These are phyloP conservation scores for Drosophila nigritarsus DNA, from an alignment of 2,888 invertebrate genomes.

Conservation along the genomic window DNA sequence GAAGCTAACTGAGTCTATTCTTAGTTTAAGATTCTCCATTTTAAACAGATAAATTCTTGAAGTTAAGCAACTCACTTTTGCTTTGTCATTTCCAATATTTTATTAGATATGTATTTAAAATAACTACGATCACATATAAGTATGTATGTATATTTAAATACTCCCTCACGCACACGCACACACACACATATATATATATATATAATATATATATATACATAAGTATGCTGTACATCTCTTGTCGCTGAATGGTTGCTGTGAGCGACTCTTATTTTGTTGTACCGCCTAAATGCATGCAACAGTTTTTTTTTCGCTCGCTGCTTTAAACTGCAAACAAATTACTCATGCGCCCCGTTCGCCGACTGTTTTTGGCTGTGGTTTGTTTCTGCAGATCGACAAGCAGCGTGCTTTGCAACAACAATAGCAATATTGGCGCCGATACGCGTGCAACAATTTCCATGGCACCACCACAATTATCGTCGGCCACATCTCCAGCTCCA, in stretches of 20 bases:
- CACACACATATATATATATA: too few relatives aligned
- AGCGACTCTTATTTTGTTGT: background rate
- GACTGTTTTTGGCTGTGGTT: constrained; percentile 15
- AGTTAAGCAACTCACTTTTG: background rate
- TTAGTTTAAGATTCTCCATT: background rate
- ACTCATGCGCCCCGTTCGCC: constrained; percentile 47
- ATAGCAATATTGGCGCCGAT: constrained; percentile 50
- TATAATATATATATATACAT: background rate
- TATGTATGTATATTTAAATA: background rate
- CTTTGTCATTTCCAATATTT: background rate
- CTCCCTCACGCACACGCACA: background rate
- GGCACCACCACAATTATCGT: constrained; percentile 83
- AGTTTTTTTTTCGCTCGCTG: constrained; percentile 19
- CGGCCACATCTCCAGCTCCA: constrained; percentile 66
- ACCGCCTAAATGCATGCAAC: constrained; percentile 56
- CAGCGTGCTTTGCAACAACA: constrained; percentile 73
- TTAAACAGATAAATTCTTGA: background rate
- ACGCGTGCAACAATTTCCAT: constrained; percentile 74
- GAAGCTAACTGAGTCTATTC: background rate
- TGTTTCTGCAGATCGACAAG: constrained; percentile 80
- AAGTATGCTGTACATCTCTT: background rate
- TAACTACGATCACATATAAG: background rate
- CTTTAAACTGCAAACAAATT: constrained; percentile 10
- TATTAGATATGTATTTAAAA: background rate
- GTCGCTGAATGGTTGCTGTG: background rate